Conservation (phyloP, 2,888 invertebrate genomes). For the Acleris literana region DNA sequence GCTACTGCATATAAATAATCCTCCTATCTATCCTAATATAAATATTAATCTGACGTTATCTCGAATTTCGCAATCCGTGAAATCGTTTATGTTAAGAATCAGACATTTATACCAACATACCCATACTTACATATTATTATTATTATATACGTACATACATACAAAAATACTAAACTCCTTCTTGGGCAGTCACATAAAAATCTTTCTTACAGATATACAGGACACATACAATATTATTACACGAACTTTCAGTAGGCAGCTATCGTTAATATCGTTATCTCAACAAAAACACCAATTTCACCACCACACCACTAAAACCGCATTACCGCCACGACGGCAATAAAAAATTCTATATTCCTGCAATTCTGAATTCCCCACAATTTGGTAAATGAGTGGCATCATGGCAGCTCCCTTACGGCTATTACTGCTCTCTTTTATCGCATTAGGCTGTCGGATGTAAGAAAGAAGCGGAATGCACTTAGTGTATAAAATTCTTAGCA, state of each 20-base stretch:
- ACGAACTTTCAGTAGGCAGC: background rate
- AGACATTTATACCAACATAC: too few species aligned
- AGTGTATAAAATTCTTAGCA: constrained; percentile 2
- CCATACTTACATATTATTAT: too few species aligned
- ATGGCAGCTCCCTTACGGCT: constrained; percentile 24
- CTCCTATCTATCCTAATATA: too few species aligned
- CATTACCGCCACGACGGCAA: constrained; percentile 14
- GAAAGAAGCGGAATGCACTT: constrained; percentile 13
- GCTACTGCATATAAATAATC: too few species aligned
- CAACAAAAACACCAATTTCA: background rate
- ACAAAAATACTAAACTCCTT: too few species aligned
- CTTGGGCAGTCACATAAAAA: too few species aligned
- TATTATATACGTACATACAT: too few species aligned
- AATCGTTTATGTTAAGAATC: too few species aligned
- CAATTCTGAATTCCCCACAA: constrained; percentile 28
- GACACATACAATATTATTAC: background rate
- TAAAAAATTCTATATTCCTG: constrained; percentile 36
- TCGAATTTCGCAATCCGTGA: too few species aligned
- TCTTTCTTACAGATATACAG: background rate
- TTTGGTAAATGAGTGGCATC: constrained; percentile 38
- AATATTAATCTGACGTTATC: too few species aligned
- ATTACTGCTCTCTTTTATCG: constrained; percentile 37
- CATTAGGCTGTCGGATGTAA: constrained; percentile 18
- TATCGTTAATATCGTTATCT: background rate
- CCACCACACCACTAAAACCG: background rate